A percentile compares a stretch with the other conserved stretches of the same genome.
These are phyloP conservation scores for Cataglyphis albicans DNA, from an alignment of 2,888 invertebrate genomes.

Conservation along the genomic window DNA sequence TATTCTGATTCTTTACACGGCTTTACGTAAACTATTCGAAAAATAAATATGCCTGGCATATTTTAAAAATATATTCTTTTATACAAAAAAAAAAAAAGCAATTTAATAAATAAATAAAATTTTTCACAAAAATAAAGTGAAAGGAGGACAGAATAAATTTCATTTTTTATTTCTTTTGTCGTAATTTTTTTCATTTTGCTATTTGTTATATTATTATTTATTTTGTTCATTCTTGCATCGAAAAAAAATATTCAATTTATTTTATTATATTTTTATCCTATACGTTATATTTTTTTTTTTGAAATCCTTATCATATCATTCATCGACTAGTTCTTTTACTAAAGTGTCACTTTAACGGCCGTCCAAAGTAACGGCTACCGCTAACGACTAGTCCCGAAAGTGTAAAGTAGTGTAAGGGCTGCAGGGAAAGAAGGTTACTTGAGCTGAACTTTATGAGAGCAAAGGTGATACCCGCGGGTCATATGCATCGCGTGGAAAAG, in stretches of 20 bases:
- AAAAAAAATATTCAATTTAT: background rate
- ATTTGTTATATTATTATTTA: background rate
- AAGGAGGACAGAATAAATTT: background rate
- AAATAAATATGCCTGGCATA: background rate
- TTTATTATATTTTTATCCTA: background rate
- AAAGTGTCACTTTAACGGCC: conserved; percentile 30
- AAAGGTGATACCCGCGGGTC: conserved; percentile 44
- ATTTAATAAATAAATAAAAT: conserved; percentile 4
- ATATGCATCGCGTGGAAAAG: conserved; percentile 43
- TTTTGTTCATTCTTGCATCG: background rate
- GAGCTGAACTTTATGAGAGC: conserved; percentile 57
- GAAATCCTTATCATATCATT: conserved; percentile 4
- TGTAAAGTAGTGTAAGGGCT: conserved; percentile 69
- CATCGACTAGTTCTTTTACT: conserved; percentile 34
- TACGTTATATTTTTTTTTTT: conserved; percentile 2
- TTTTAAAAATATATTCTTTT: background rate
- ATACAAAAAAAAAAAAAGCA: background rate
- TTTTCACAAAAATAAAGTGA: background rate
- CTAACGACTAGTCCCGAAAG: conserved; percentile 73
- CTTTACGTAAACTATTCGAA: background rate
- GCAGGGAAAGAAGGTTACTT: conserved; percentile 61
- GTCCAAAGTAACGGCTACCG: conserved; percentile 70
- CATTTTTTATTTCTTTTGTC: background rate
- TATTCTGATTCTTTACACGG: background rate
- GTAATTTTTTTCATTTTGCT: background rate